phyloP scores from a whole-genome alignment of 1,140 invertebrate genomes.

The Conus betulinus region DNA sequence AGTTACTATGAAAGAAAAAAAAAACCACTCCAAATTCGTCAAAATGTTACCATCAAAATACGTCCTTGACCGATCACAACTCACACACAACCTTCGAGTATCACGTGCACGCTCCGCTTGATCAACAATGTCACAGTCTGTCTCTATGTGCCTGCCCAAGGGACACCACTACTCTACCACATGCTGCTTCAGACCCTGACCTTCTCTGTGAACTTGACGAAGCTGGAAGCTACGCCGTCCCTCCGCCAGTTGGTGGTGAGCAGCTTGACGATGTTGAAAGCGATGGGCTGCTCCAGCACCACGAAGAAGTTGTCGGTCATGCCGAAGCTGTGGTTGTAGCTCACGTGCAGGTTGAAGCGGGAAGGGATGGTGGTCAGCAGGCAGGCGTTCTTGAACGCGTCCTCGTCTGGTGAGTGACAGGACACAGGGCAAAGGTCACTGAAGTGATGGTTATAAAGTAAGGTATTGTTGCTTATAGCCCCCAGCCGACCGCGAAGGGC shows the following conservation, averaged over 20 bases:
- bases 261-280: conserved; percentile 81
- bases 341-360: conserved; percentile 85
- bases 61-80: no score
- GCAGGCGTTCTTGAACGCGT: conserved; percentile 42
- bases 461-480: no score
- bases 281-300: conserved; percentile 89
- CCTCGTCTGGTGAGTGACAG: neutral
- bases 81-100: no score
- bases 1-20: no score
- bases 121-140: no score
- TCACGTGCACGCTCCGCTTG: no score
- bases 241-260: conserved; percentile 75
- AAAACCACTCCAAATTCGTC: no score
- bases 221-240: conserved; percentile 16
- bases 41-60: no score
- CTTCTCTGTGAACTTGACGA: conserved; percentile 5
- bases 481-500: no score
- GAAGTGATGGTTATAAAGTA: no score
- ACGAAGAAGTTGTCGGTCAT: conserved; percentile 90
- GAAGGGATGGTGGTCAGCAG: conserved; percentile 82
- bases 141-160: no score
- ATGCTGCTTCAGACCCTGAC: neutral
- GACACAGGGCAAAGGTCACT: neutral
- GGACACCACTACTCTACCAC: no score
- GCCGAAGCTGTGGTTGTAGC: conserved; percentile 93